Evolutionary conservation across 2,797 vertebrate species (phyloP), one percentile per base, ranked within the genome.

Genomic region (Trichosurus vulpecula): DNA sequence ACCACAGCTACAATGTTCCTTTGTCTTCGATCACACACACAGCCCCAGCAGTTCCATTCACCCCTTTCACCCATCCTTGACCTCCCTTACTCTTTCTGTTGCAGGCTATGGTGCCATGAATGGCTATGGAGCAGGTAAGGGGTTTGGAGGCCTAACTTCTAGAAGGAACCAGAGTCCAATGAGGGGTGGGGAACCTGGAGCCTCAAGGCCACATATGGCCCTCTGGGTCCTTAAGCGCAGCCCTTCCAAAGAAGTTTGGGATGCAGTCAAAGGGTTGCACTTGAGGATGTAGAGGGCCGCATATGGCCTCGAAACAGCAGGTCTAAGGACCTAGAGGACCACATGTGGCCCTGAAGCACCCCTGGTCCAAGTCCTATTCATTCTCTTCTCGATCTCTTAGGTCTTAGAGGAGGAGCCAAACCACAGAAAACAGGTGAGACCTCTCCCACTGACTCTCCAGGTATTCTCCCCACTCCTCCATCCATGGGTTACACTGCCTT

Each of bases 401-500:
- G 66, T 56, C 52, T 74, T 53, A 54, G 16, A 41, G 51, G 54
- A 66, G 61, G 74, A 87, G 52, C 52, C 52, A 31, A 11, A 27
- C 0, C 52, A 41, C 19, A 66, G 90, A 89, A 93, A 35, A 81
- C 51, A n/a, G 57, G 90, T 30, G 30, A 47, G n/a, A 61, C 19
- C 12, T 53, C 91, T 47, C 55, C 3, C 31, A 2, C 53, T 90
- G 35, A 93, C 47, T 81, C 22, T 81, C 66, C 8, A 74, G 66
- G n/a, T 81, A 6, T 25, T 81, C 57, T 54, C 74, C 41, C 0
- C 29, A 52, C 47, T 61, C 54, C 54, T 95, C 58, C n/a, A 27
- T 87, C 51, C 12, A 47, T 94, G 97, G 96, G 94, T 13, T 95
- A 74, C 94, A 56, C 13, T 66, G 51, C 91, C 57, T 51, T 93